These are phyloP conservation scores for Hydrochoerus hydrochaeris DNA, from an alignment of 2,113 vertebrate genomes.

Conservation along the genomic window DNA sequence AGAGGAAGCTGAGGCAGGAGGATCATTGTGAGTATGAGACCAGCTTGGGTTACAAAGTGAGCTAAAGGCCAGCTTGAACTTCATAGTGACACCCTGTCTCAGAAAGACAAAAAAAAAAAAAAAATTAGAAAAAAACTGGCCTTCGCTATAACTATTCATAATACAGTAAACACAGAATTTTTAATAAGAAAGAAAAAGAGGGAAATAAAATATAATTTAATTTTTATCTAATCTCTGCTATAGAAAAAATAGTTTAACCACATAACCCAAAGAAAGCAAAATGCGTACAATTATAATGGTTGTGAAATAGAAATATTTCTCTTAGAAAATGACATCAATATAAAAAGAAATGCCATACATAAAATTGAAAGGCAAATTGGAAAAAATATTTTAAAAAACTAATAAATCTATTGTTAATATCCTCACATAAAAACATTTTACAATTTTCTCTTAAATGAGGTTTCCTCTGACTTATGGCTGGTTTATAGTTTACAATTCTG, in stretches of 20 bases:
- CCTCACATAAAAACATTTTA: background rate
- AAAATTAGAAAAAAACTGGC: background rate
- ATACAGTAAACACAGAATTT: conserved; percentile 43
- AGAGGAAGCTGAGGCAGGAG: background rate
- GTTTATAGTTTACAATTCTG: background rate
- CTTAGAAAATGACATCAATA: conserved; percentile 43
- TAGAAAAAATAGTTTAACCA: conserved; percentile 28
- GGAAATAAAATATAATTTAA: conserved; percentile 26
- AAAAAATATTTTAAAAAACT: conserved; percentile 3
- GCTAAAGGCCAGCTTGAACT: no score
- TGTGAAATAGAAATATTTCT: conserved; percentile 13
- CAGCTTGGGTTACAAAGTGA: no score
- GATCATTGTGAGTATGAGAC: no score
- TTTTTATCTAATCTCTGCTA: conserved; percentile 48
- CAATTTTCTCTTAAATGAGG: background rate
- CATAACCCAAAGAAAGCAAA: conserved; percentile 26
- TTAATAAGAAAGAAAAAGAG: conserved; percentile 35
- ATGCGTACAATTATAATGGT: background rate
- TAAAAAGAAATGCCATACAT: conserved; percentile 46
- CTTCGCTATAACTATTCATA: conserved; percentile 6
- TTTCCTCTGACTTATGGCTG: background rate
- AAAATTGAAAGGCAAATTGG: conserved; percentile 27
- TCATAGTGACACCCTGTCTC: no score
- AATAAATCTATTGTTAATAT: conserved; percentile 38
- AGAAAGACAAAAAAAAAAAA: no score